Evolutionary conservation across 92 coral and sea anemone genomes (phyloP).

Genomic region (Galaxea fascicularis): DNA sequence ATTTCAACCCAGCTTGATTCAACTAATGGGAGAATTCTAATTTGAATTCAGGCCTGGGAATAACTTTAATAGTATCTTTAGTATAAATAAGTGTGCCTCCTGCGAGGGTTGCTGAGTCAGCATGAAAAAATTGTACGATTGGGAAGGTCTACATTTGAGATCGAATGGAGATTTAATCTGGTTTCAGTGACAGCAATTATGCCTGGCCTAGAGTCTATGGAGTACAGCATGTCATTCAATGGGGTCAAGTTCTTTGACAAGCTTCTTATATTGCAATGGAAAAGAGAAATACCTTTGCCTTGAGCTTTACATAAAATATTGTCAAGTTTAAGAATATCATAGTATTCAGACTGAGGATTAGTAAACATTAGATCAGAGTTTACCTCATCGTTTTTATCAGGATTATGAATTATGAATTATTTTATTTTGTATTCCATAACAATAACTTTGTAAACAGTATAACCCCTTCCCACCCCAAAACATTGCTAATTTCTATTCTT

Average conservation of each 20-base stretch:
- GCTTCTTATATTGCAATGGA: neutral
- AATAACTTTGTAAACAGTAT: constrained; percentile 42
- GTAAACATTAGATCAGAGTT: constrained; percentile 11
- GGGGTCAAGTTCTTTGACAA: too few species aligned
- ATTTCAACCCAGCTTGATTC: constrained; percentile 8
- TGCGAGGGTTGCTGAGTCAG: constrained; percentile 9
- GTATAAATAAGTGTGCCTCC: neutral
- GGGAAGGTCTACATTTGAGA: neutral
- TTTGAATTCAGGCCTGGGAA: neutral
- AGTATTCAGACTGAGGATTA: constrained; percentile 7
- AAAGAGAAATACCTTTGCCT: neutral
- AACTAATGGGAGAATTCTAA: neutral
- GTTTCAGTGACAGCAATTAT: constrained; percentile 9
- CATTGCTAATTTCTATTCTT: constrained; percentile 29
- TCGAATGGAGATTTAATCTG: neutral
- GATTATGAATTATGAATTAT: constrained; percentile 34
- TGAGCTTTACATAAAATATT: constrained; percentile 4
- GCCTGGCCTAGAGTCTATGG: neutral
- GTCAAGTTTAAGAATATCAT: neutral
- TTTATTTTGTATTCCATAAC: constrained; percentile 47
- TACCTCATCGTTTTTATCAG: constrained; percentile 29
- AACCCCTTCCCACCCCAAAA: constrained; percentile 51
- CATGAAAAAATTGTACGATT: neutral
- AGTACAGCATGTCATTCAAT: constrained; percentile 16
- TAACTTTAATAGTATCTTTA: neutral